Percentiles rank a stretch among this genome's conserved stretches.
These are phyloP conservation scores for Ranitomeya imitator DNA, from an alignment of 2,113 vertebrate genomes.

Conservation along the genomic window DNA sequence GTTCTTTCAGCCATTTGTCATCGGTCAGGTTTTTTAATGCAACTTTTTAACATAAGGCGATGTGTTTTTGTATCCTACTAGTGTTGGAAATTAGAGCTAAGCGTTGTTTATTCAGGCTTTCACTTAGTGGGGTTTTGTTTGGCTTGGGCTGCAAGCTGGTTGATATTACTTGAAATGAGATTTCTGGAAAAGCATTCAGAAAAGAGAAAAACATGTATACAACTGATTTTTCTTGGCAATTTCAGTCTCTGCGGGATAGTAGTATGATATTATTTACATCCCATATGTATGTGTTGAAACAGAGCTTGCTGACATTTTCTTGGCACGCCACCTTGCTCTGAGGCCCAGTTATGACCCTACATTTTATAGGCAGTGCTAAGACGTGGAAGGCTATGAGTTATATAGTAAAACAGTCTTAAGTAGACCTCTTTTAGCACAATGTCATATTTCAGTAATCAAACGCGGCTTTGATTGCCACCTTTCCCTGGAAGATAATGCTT, in stretches of 20 bases:
- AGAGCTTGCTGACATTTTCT: conserved; percentile 68
- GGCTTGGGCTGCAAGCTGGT: conserved; percentile 31
- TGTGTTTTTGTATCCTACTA: conserved; percentile 15
- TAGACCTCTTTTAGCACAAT: conserved; percentile 1
- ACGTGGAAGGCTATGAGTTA: background rate
- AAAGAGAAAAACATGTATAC: conserved; percentile 65
- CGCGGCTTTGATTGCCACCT: background rate
- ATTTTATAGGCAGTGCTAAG: conserved; percentile 35
- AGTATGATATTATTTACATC: conserved; percentile 69
- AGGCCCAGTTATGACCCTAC: conserved; percentile 50
- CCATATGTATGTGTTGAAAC: conserved; percentile 68
- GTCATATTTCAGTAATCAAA: conserved; percentile 12
- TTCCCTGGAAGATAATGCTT: background rate
- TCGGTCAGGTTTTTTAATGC: background rate
- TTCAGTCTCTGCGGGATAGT: conserved; percentile 65
- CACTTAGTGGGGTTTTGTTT: conserved; percentile 36
- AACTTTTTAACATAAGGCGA: background rate
- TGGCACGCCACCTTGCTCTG: conserved; percentile 63
- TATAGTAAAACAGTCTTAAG: background rate
- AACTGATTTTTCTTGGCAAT: conserved; percentile 76
- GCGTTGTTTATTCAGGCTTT: conserved; percentile 28
- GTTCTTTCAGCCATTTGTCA: background rate
- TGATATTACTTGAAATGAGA: conserved; percentile 38
- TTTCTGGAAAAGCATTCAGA: conserved; percentile 53
- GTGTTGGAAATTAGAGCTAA: conserved; percentile 20